Evolutionary conservation across 2,113 vertebrate species (phyloP), one percentile per base, ranked within the genome.

Genomic region (Laticauda colubrina): DNA sequence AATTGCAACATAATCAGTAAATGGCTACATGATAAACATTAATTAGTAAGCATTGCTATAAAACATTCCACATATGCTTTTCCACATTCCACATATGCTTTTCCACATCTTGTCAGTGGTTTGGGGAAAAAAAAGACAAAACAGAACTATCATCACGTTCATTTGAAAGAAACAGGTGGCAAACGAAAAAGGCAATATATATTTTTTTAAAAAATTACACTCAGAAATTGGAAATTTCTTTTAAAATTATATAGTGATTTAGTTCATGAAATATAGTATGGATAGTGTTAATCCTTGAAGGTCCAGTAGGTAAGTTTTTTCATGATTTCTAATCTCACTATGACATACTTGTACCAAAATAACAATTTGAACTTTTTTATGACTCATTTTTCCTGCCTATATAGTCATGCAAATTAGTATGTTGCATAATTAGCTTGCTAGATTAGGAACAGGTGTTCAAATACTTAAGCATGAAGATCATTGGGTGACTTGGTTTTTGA

Each of bases 261-360:
- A 57, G 53, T 45, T 91, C 86, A 87, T 87, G 43, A 59, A 91
- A 20, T 14, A 12, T 10, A 91, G n/a, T 34, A 20, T 87, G 29
- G 29, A 53, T 81, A 39, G 69, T 43, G 4, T 90, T 55, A 87
- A 85, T 14, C n/a, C 45, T 75, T 90, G 15, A n/a, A 53, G 18
- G 9, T 26, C 26, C 51, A 90, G 15, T 75, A 39, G 18, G 1
- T 75, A 39, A 75, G 2, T 75, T 75, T 43, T 6, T 55, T 51
- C 48, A 39, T 88, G 23, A 39, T 1, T 91, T 94, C 48, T 56
- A 92, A 24, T 10, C 69, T 21, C 59, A 90, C 3, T 12, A 94
- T 90, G 43, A 24, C 92, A 43, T 92, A 86, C 2, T 24, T 91
- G 29, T 89, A 75, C 23, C 61, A 94, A 57, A 89, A 91, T n/a